Base-by-base conservation (phyloP, 1,140 invertebrate species). In the Drosophila eugracilis region DNA sequence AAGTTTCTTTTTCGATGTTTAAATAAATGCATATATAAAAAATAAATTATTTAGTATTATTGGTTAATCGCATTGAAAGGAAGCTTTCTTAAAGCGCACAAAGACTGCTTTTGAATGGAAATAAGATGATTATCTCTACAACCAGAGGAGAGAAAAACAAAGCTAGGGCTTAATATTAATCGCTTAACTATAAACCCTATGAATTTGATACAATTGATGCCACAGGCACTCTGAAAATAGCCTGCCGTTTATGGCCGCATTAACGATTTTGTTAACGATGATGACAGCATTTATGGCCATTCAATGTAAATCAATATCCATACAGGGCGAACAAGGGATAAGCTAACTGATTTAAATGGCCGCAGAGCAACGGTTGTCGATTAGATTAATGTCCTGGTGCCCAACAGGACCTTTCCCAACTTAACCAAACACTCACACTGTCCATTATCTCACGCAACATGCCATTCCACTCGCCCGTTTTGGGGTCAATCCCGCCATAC, bases 391-490 rank as follows among this genome's bases (percentile, higher is more conserved):
- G 59, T 32, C 17, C 15, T 9, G 72, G 57, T 30, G 12, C n/a
- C 21, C 24, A 41, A 19, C 24, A 30, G 10, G 22, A 39, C 17
- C 14, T n/a, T 24, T 2, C 22, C 22, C 22, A 26, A n/a, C 5
- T 3, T 6, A 3, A n/a, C n/a, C 42, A 6, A 3, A 47, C n/a
- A 83, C 83, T 88, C 30, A 88, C 83, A 66, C 75, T 78, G 69
- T 95, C 93, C 24, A 97, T 94, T 30, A 98, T 94, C 91, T 96
- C 95, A 44, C 94, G 93, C 22, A 98, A 94, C 95, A 99, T 97
- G 75, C 97, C 98, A 83, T 95, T 95, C 97, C 97, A 99, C 85
- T 95, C 92, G 5, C 93, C 93, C 0, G 94, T 95, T 26, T 91
- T 92, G 15, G 92, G 89, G 83, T 96, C 93, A 2, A 92, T 92